Evolutionary conservation across 2,113 vertebrate species (phyloP).

Genomic region (Morphnarchus princeps): DNA sequence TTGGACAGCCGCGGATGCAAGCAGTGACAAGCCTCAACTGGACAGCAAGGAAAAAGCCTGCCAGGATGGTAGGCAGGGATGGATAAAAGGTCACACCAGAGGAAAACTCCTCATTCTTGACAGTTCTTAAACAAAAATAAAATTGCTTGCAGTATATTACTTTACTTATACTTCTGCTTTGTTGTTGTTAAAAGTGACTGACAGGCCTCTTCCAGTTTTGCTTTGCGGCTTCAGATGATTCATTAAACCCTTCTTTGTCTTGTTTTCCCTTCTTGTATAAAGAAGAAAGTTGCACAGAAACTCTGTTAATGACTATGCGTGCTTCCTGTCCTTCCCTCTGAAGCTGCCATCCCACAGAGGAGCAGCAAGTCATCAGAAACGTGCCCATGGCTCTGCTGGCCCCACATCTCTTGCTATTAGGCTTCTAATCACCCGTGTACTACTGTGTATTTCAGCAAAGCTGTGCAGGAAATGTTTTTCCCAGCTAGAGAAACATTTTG

Average conservation of each 20-base stretch:
- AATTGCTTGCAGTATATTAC: not conserved
- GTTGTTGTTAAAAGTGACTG: not conserved
- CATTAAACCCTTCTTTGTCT: not conserved
- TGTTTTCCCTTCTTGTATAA: not conserved
- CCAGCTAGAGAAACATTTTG: conserved; percentile 34
- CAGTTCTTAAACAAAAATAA: not conserved
- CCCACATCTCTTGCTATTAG: not conserved
- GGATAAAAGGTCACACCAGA: not conserved
- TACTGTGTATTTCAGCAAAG: not conserved
- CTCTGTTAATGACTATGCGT: not conserved
- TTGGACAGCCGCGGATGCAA: accelerated
- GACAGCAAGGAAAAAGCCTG: not conserved
- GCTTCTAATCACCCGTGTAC: not conserved
- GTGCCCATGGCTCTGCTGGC: not conserved
- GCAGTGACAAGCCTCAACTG: not conserved
- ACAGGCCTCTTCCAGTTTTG: not conserved
- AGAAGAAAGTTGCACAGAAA: not conserved
- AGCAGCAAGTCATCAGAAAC: not conserved
- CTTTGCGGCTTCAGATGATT: not conserved
- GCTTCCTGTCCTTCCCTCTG: not conserved
- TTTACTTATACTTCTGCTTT: not conserved
- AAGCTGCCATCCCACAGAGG: not conserved
- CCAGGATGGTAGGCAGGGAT: not conserved
- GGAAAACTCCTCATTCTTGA: not conserved
- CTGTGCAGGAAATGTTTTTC: conserved; percentile 17